Conservation (phyloP, 2,888 invertebrate species). For the Camponotus fellah region DNA sequence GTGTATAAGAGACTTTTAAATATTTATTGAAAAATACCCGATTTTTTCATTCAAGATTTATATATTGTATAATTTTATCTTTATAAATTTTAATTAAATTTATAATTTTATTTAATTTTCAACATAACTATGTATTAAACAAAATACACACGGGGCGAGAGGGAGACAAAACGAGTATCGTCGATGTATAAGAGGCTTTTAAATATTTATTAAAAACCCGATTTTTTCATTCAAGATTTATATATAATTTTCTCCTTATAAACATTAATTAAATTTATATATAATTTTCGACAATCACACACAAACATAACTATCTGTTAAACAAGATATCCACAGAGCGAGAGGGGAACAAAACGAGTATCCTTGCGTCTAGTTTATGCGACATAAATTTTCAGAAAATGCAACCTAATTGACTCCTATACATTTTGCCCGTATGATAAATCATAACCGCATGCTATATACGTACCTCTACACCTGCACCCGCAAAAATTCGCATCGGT, state of each 20-base stretch:
- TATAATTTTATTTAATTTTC: not conserved
- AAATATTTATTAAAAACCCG: not conserved
- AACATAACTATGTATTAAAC: not conserved
- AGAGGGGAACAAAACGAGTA: not conserved
- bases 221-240: not conserved
- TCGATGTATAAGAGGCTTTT: not conserved
- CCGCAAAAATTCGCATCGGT: constrained; percentile 14
- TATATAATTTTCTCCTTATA: too few species aligned
- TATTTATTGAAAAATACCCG: not conserved
- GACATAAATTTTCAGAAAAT: constrained; percentile 33
- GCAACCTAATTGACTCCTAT: constrained; percentile 47
- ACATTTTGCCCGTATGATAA: constrained; percentile 30
- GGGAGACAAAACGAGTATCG: too few species aligned
- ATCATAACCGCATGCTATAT: constrained; percentile 10
- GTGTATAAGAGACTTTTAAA: not conserved
- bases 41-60: not conserved
- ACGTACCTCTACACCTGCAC: not conserved
- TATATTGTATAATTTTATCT: too few species aligned
- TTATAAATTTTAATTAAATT: too few species aligned
- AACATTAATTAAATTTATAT: not conserved
- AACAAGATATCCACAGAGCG: not conserved
- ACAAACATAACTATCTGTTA: not conserved
- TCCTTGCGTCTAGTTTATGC: not conserved
- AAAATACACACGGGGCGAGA: too few species aligned
- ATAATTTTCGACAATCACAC: not conserved